Conservation (phyloP, 2,797 vertebrate species). For the Sebastes matsubarae region DNA sequence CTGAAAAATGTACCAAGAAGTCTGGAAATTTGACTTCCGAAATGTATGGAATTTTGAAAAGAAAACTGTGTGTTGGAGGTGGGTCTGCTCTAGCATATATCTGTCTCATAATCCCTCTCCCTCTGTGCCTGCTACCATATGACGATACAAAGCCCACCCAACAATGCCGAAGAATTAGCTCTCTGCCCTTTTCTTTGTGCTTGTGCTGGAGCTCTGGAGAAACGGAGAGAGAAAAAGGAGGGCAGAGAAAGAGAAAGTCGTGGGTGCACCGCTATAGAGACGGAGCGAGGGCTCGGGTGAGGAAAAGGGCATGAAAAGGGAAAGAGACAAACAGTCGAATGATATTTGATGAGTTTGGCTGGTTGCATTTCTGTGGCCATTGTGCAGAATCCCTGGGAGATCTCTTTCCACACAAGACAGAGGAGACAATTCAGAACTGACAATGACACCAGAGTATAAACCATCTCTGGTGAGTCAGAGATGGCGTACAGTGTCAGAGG, state of each 20-base stretch:
- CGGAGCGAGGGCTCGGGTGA: slow-evolving; percentile 6
- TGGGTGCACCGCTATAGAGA: slow-evolving; percentile 28
- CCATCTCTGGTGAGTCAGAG: slow-evolving; percentile 58
- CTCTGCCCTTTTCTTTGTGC: slow-evolving; percentile 69
- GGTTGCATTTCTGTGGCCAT: slow-evolving; percentile 37
- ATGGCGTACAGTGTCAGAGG: slow-evolving; percentile 45
- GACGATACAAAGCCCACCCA: slow-evolving; percentile 67
- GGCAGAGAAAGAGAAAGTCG: slow-evolving; percentile 34
- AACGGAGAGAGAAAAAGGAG: slow-evolving; percentile 29
- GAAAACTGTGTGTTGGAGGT: slow-evolving; percentile 7
- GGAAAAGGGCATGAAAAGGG: slow-evolving; percentile 22
- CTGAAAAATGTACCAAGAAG: neutral
- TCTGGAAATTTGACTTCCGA: neutral
- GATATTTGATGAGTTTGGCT: slow-evolving; percentile 60
- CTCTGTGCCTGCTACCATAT: slow-evolving; percentile 61
- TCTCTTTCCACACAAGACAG: slow-evolving; percentile 34
- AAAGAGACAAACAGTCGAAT: slow-evolving; percentile 17
- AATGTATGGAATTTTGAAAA: neutral
- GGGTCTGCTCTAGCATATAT: slow-evolving; percentile 39
- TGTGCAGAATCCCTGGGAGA: slow-evolving; percentile 56
- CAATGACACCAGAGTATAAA: slow-evolving; percentile 49
- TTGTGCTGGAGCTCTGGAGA: slow-evolving; percentile 47
- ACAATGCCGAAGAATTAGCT: slow-evolving; percentile 71
- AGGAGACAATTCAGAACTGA: slow-evolving; percentile 52
- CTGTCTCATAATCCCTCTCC: slow-evolving; percentile 68